A percentile compares a stretch with the other conserved stretches of the same genome.
Conservation (phyloP, 2,113 vertebrate genomes). For the Lophura nycthemera region DNA sequence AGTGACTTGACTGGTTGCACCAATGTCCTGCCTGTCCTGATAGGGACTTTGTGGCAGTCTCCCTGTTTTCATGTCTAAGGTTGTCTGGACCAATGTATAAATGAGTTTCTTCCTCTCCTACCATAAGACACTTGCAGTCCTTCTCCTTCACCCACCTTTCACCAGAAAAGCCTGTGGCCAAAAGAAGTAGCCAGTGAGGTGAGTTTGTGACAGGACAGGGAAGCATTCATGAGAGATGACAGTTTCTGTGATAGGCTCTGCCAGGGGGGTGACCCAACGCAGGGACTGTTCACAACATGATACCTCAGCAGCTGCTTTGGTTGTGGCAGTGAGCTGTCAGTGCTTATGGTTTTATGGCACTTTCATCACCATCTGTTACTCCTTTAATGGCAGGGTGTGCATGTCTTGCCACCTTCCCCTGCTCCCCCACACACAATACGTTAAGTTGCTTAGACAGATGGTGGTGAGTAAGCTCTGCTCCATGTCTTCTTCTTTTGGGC, state of each 20-base stretch:
- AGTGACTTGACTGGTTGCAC: not conserved
- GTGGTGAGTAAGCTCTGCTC: rapidly evolving
- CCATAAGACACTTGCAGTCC: rapidly evolving
- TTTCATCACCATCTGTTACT: slow-evolving; percentile 70
- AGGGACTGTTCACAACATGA: slow-evolving; percentile 13
- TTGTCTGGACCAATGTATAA: not conserved
- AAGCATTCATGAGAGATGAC: not conserved
- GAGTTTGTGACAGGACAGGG: not conserved
- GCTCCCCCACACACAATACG: rapidly evolving
- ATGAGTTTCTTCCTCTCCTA: not conserved
- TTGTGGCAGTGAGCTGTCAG: not conserved
- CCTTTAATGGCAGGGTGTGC: not conserved
- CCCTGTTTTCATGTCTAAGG: not conserved
- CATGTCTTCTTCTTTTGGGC: not conserved
- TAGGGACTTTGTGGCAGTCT: rapidly evolving
- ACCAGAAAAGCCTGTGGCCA: rapidly evolving
- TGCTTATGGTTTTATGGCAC: slow-evolving; percentile 49
- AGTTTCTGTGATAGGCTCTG: not conserved
- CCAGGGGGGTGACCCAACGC: not conserved
- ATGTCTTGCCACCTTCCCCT: slow-evolving; percentile 17
- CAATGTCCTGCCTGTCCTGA: rapidly evolving
- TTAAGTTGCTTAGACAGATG: slow-evolving; percentile 23
- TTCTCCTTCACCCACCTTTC: not conserved
- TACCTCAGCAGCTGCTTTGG: slow-evolving; percentile 61
- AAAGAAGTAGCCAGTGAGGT: not conserved